Conservation (phyloP, 2,888 invertebrate genomes). For the Acrocyrtus sp. region DNA sequence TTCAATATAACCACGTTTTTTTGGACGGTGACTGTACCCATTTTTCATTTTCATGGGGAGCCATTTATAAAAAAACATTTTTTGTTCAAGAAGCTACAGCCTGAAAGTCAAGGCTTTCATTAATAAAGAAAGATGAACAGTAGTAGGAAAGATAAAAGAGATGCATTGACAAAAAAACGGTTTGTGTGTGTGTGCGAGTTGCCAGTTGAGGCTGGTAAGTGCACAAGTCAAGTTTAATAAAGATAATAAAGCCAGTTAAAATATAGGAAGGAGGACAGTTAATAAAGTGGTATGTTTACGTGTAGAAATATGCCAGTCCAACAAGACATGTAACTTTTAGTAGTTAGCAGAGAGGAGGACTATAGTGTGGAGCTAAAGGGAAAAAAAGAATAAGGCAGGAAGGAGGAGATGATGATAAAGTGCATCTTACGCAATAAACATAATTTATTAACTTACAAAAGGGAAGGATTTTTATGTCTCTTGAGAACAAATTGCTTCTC, state of each 20-base stretch:
- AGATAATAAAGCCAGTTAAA: constrained; percentile 21
- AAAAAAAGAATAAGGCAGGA: constrained; percentile 18
- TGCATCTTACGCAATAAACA: constrained; percentile 47
- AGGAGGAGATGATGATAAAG: constrained; percentile 42
- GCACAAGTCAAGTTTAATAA: constrained; percentile 17
- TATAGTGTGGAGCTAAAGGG: not conserved
- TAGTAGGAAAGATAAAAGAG: not conserved
- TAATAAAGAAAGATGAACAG: constrained; percentile 8
- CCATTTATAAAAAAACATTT: too few species aligned
- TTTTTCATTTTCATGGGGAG: constrained; percentile 34
- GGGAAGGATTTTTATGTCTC: constrained; percentile 45
- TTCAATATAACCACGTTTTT: not conserved
- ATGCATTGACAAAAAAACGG: constrained; percentile 18
- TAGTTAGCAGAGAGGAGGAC: not conserved
- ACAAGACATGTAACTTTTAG: not conserved
- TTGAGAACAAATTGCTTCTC: constrained; percentile 34
- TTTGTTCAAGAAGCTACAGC: not conserved
- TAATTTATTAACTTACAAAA: constrained; percentile 46
- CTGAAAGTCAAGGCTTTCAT: constrained; percentile 35
- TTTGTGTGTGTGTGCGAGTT: too few species aligned
- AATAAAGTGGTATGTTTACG: constrained; percentile 21
- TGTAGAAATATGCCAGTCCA: not conserved
- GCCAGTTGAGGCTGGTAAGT: constrained; percentile 8
- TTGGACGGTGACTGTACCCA: constrained; percentile 11
- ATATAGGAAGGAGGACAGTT: constrained; percentile 40